These are phyloP conservation scores for Eclectus roratus DNA, from an alignment of 2,113 vertebrate species.

Conservation along the genomic window DNA sequence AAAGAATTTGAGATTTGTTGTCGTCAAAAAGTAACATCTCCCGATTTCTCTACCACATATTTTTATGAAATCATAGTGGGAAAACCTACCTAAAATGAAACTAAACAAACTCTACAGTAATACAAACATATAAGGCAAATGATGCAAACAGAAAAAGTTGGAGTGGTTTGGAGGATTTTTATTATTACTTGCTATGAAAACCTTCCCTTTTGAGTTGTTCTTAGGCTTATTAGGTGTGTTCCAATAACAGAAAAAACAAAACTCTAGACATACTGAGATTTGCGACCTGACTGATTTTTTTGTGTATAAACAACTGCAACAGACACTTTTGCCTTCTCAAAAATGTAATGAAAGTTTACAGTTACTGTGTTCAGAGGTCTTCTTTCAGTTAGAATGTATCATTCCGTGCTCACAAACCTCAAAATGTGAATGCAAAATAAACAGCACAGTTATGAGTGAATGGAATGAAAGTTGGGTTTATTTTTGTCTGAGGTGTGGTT, in stretches of 20 bases:
- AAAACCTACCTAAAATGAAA: background rate
- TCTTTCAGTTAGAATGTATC: background rate
- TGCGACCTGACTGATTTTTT: background rate
- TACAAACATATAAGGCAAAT: background rate
- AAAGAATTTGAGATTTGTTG: background rate
- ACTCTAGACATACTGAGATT: background rate
- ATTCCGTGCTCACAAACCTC: background rate
- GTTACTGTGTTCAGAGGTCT: background rate
- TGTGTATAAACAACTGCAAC: background rate
- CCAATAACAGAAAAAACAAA: background rate
- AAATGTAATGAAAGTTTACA: background rate
- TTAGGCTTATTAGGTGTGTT: background rate
- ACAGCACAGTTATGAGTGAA: background rate
- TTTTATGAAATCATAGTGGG: background rate
- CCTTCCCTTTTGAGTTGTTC: background rate
- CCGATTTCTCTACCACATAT: background rate
- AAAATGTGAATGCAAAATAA: background rate
- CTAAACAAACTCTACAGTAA: background rate
- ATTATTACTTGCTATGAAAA: background rate
- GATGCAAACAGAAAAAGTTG: background rate
- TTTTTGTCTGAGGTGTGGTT: background rate
- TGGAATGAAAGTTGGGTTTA: background rate
- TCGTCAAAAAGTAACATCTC: background rate
- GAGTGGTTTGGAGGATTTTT: fast-evolving
- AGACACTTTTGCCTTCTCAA: background rate